A percentile compares a stretch with the other conserved stretches of the same genome.
Conservation (phyloP, 2,888 invertebrate species). For the Orthosia gothica region DNA sequence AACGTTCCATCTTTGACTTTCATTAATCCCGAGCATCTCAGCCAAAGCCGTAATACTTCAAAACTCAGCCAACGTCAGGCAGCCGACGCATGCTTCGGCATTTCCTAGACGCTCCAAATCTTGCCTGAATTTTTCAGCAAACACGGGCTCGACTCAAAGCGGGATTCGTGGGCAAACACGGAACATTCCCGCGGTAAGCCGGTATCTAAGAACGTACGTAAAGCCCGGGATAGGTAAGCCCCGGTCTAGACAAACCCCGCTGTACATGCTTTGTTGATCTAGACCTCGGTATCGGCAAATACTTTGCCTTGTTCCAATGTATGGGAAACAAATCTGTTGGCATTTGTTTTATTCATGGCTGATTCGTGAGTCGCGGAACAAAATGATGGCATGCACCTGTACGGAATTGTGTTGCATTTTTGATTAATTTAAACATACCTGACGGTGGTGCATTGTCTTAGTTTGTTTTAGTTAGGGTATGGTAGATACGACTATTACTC, state of each 20-base stretch:
- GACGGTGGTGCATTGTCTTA: background rate
- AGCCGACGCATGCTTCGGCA: conserved; percentile 50
- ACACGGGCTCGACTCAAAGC: conserved; percentile 67
- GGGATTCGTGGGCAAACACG: conserved; percentile 70
- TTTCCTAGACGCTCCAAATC: conserved; percentile 62
- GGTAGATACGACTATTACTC: too few relatives aligned
- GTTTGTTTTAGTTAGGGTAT: conserved; percentile 17
- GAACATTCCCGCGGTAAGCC: conserved; percentile 68
- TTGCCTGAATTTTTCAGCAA: conserved; percentile 74
- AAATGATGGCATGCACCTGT: conserved; percentile 49
- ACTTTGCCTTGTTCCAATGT: conserved; percentile 62
- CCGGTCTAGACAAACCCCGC: conserved; percentile 42
- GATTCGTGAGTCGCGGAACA: conserved; percentile 43
- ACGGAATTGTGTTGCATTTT: conserved; percentile 54
- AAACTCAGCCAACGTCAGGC: conserved; percentile 42
- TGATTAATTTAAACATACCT: conserved; percentile 50
- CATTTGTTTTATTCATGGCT: conserved; percentile 64
- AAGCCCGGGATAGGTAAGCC: conserved; percentile 65
- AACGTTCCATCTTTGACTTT: conserved; percentile 30
- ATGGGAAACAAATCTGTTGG: conserved; percentile 63
- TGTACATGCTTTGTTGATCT: conserved; percentile 67
- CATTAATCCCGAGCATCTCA: conserved; percentile 55
- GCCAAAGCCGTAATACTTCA: conserved; percentile 44
- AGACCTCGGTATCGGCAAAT: conserved; percentile 63
- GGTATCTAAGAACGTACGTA: conserved; percentile 59